A percentile compares a stretch with the other conserved stretches of the same genome.
These are phyloP conservation scores for Drosophila burlai DNA, from an alignment of 1,140 invertebrate species.

Conservation along the genomic window DNA sequence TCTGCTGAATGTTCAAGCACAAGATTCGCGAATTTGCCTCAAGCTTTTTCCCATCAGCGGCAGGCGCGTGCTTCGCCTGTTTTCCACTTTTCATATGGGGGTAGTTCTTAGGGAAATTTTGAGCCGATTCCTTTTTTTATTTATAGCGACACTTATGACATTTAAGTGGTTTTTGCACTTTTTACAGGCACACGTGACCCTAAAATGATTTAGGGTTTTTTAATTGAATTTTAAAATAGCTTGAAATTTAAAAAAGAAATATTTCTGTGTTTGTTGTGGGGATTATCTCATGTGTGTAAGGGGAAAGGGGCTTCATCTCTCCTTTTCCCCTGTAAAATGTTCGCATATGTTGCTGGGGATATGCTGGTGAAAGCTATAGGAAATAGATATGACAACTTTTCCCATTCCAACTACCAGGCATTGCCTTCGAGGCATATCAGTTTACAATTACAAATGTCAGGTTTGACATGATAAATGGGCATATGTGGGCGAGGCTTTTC, in stretches of 20 bases:
- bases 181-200: constrained; percentile 49
- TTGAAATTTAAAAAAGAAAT: constrained; percentile 43
- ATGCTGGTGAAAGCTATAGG: constrained; percentile 41
- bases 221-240: constrained; percentile 81
- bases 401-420: constrained; percentile 1
- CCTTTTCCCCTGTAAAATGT: constrained; percentile 50
- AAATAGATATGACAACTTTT: constrained; percentile 44
- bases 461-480: constrained; percentile 81
- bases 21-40: constrained; percentile 44
- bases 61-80: constrained; percentile 37
- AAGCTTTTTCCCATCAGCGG: constrained; percentile 59
- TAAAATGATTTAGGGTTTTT: constrained; percentile 71
- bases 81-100: constrained; percentile 32
- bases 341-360: constrained; percentile 62
- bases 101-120: constrained; percentile 56
- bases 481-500: constrained; percentile 67
- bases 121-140: constrained; percentile 55
- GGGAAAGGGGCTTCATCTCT: not conserved
- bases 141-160: constrained; percentile 71
- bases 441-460: constrained; percentile 84
- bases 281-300: constrained; percentile 38
- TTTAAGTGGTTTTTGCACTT: constrained; percentile 82
- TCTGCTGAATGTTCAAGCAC: constrained; percentile 52
- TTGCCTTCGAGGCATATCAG: constrained; percentile 72
- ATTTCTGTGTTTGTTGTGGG: not conserved